Conservation (phyloP, 2,888 invertebrate genomes). For the Dicyrtoma fusca region DNA sequence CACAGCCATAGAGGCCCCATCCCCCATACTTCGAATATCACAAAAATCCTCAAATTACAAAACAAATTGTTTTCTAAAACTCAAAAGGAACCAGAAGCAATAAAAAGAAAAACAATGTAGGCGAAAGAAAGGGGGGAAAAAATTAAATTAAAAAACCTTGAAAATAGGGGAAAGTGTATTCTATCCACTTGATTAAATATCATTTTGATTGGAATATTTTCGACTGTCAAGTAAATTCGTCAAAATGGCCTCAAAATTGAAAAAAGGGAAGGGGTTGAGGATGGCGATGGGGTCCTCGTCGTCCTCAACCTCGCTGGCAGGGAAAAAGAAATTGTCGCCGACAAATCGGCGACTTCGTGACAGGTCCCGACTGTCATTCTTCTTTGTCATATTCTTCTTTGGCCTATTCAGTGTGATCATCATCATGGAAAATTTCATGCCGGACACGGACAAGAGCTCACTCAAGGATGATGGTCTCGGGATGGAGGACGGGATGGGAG, state of each 20-base stretch:
- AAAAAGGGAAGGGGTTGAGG: background rate
- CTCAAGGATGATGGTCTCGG: conserved; percentile 44
- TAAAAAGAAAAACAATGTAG: no score
- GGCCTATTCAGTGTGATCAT: conserved; percentile 85
- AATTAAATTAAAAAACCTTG: background rate
- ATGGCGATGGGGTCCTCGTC: conserved; percentile 23
- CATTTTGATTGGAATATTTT: no score
- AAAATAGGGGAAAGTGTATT: background rate
- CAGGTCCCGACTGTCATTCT: conserved; percentile 79
- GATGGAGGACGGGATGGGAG: conserved; percentile 39
- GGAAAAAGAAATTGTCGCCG: conserved; percentile 51
- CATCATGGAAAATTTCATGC: conserved; percentile 78
- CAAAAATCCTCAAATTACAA: no score
- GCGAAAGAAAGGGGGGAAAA: no score
- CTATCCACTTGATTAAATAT: no score
- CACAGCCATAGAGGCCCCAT: no score
- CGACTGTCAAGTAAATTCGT: no score
- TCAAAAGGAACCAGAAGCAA: no score
- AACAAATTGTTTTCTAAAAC: no score
- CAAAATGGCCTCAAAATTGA: background rate
- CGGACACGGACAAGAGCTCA: conserved; percentile 62
- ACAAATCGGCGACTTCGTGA: conserved; percentile 48
- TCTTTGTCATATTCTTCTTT: conserved; percentile 88
- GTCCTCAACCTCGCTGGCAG: no score
- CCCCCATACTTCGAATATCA: no score